A percentile compares a stretch with the other conserved stretches of the same genome.
phyloP scores from a whole-genome alignment of 2,113 vertebrate genomes.

The Xiphorhynchus elegans region DNA sequence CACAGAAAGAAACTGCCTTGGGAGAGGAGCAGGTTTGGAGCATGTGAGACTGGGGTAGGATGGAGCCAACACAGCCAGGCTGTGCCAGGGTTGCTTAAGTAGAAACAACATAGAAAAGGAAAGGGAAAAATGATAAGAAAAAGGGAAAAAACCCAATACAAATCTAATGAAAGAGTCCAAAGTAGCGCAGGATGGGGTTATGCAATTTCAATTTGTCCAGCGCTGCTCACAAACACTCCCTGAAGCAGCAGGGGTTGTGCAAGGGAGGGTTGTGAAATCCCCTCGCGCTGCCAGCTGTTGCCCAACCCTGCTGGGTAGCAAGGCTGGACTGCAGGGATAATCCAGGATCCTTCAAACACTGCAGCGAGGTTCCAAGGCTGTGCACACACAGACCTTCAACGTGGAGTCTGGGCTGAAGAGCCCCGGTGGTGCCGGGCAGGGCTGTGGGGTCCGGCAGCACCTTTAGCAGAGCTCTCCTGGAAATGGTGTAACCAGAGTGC shows the following conservation, averaged over 20 bases:
- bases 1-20: not conserved
- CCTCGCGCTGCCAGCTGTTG: not conserved
- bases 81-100: not conserved
- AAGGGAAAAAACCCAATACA: not conserved
- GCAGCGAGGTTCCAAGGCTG: fast-evolving
- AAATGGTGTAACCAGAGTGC: not conserved
- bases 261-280: conserved; percentile 28
- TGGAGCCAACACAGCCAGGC: fast-evolving
- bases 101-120: not conserved
- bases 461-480: not conserved
- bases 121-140: not conserved
- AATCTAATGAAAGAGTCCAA: not conserved
- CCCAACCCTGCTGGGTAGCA: not conserved
- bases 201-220: conserved; percentile 53
- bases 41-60: not conserved
- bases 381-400: not conserved
- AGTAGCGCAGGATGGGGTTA: conserved; percentile 29
- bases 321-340: not conserved
- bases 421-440: not conserved
- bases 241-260: conserved; percentile 12
- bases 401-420: not conserved
- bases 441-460: not conserved
- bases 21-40: not conserved
- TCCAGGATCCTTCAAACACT: not conserved
- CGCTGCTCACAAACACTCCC: not conserved